phyloP scores from a whole-genome alignment of 2,113 vertebrate species.

The Egretta garzetta region DNA sequence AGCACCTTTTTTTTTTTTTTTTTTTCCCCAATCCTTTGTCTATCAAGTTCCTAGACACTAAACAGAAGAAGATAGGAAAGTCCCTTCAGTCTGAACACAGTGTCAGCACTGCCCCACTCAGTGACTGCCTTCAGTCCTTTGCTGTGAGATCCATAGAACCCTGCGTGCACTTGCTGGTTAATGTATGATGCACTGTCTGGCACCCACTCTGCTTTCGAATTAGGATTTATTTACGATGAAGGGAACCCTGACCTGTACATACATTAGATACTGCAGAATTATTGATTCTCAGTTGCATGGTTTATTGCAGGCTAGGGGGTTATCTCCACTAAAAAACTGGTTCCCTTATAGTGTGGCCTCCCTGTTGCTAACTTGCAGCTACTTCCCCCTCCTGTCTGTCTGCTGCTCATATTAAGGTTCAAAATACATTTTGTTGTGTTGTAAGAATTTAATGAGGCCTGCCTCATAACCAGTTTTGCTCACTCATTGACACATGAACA shows the following conservation, averaged over 20 bases:
- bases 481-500: neutral
- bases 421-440: neutral
- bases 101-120: neutral
- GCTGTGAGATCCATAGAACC: neutral
- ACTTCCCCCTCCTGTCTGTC: neutral
- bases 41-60: neutral
- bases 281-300: neutral
- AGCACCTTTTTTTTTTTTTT: neutral
- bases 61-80: neutral
- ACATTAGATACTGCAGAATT: neutral
- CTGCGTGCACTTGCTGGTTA: neutral
- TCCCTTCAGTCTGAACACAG: neutral
- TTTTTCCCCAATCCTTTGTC: neutral
- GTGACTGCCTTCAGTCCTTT: neutral
- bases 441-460: neutral
- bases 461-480: neutral
- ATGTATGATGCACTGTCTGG: neutral
- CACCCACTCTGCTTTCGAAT: neutral
- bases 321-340: neutral
- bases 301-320: neutral
- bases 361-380: neutral
- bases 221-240: neutral
- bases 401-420: neutral
- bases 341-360: neutral
- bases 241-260: neutral